Conservation (phyloP, 1,140 invertebrate species). For the Aphaenogaster rudis region DNA sequence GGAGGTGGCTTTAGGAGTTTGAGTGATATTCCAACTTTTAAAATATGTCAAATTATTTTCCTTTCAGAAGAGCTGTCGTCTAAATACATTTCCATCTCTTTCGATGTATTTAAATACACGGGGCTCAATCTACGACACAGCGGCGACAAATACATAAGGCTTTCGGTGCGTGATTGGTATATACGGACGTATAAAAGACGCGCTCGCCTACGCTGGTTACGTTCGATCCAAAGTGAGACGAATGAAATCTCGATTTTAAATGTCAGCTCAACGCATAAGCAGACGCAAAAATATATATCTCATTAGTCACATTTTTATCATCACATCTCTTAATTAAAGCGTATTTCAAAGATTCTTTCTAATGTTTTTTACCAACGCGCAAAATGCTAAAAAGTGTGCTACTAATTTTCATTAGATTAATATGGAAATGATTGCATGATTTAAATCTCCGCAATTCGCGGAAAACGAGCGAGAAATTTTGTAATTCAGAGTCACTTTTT, state of each 20-base stretch:
- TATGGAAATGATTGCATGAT: background rate
- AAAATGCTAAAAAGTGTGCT: too few relatives aligned
- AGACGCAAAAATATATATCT: background rate
- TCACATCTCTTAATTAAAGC: background rate
- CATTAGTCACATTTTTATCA: background rate
- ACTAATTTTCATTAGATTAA: slow-evolving; percentile 25
- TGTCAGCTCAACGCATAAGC: background rate
- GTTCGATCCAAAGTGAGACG: slow-evolving; percentile 19
- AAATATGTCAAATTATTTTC: slow-evolving; percentile 86
- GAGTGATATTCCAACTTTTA: slow-evolving; percentile 84
- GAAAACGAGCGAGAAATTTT: slow-evolving; percentile 41
- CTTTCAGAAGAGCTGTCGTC: slow-evolving; percentile 77
- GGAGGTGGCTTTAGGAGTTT: slow-evolving; percentile 81
- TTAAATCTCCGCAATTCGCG: background rate
- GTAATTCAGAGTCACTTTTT: slow-evolving; percentile 33
- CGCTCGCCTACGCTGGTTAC: slow-evolving; percentile 9
- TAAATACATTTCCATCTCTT: slow-evolving; percentile 80
- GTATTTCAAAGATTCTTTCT: background rate
- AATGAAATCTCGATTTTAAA: slow-evolving; percentile 6
- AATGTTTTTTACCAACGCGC: background rate
- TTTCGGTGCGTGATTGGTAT: slow-evolving; percentile 52
- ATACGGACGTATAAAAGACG: slow-evolving; percentile 35
- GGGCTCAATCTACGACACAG: slow-evolving; percentile 63
- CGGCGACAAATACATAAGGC: slow-evolving; percentile 71
- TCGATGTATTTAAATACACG: slow-evolving; percentile 80